Evolutionary conservation across 2,888 invertebrate genomes (phyloP).

Genomic region (Ditula angustiorana): DNA sequence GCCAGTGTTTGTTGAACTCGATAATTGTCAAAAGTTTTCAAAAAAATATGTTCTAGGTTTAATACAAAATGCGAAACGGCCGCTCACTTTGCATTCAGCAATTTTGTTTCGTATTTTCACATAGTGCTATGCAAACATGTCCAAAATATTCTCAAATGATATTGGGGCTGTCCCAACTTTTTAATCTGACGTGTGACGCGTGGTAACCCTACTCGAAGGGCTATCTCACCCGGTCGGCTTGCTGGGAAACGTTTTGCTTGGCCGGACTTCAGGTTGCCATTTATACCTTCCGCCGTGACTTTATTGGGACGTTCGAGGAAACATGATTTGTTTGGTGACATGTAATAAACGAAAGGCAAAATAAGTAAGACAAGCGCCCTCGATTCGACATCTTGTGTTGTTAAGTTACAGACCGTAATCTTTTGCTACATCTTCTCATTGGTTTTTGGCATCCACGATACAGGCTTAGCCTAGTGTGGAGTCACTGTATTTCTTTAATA

Average conservation of each 20-base stretch:
- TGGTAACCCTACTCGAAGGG: slow-evolving; percentile 23
- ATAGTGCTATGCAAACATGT: background rate
- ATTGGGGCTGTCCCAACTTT: background rate
- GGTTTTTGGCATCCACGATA: too few species aligned
- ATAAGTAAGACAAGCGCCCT: too few species aligned
- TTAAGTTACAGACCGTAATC: too few species aligned
- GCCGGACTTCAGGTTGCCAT: slow-evolving; percentile 19
- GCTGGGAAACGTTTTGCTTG: slow-evolving; percentile 31
- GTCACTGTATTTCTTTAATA: too few species aligned
- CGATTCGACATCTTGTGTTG: too few species aligned
- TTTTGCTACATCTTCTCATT: too few species aligned
- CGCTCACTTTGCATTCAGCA: background rate
- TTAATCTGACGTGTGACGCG: background rate
- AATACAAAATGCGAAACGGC: background rate
- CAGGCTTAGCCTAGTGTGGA: too few species aligned
- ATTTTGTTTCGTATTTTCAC: background rate
- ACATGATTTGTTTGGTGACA: slow-evolving; percentile 22
- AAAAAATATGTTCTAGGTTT: too few species aligned
- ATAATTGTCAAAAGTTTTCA: too few species aligned
- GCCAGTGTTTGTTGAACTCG: too few species aligned
- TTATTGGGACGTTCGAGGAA: slow-evolving; percentile 20
- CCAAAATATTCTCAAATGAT: too few species aligned
- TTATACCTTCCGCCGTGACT: slow-evolving; percentile 32
- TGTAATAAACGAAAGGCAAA: background rate
- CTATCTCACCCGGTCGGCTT: slow-evolving; percentile 22